Percentiles rank a stretch among this genome's conserved stretches.
Conservation (phyloP, 2,113 vertebrate genomes). For the Varanus salvator region DNA sequence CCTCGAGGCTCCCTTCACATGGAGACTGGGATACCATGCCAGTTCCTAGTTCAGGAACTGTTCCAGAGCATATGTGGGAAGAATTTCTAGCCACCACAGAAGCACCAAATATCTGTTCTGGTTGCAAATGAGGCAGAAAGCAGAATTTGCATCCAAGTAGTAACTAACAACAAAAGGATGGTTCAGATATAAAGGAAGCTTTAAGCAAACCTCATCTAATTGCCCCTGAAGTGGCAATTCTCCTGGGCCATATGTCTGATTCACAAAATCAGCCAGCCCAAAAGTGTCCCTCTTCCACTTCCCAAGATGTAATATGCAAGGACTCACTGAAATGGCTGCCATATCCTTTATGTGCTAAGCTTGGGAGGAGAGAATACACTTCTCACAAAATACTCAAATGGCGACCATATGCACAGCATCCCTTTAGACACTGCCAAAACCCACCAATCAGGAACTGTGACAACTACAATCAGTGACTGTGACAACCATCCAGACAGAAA, state of each 20-base stretch:
- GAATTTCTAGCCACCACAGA: constrained; percentile 13
- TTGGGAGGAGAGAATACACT: too few relatives aligned
- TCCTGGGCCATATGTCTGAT: constrained; percentile 1
- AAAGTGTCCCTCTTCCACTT: not conserved
- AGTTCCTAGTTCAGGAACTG: constrained; percentile 28
- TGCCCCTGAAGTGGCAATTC: not conserved
- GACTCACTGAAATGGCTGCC: not conserved
- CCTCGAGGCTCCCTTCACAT: constrained; percentile 31
- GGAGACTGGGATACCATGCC: not conserved
- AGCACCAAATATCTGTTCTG: constrained; percentile 41
- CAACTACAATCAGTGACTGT: too few relatives aligned
- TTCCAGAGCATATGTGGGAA: constrained; percentile 15
- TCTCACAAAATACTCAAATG: too few relatives aligned
- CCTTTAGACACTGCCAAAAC: too few relatives aligned
- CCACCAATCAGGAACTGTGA: too few relatives aligned
- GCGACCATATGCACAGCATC: too few relatives aligned
- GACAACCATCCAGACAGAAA: too few relatives aligned
- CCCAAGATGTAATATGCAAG: not conserved
- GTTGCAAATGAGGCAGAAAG: constrained; percentile 50
- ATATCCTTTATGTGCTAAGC: too few relatives aligned
- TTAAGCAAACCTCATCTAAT: not conserved
- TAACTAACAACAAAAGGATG: not conserved
- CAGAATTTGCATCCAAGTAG: not conserved
- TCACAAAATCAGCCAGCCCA: not conserved
- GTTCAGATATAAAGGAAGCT: not conserved